phyloP scores from a whole-genome alignment of 2,888 invertebrate species.

The Polymixis flavicincta region DNA sequence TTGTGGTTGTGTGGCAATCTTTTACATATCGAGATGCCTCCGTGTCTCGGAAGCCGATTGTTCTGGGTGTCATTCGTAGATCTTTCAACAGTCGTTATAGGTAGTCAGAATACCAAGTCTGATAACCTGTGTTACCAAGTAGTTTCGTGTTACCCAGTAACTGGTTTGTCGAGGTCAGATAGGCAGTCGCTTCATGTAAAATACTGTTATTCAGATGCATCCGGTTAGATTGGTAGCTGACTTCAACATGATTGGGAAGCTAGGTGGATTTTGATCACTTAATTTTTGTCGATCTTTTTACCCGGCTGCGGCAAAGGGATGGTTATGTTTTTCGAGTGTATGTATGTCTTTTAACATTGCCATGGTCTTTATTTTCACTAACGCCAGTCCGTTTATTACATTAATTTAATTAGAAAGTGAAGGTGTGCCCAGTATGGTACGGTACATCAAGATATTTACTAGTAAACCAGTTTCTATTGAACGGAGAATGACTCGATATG shows the following conservation, averaged over 20 bases:
- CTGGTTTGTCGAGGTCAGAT: background rate
- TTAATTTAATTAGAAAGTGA: slow-evolving; percentile 37
- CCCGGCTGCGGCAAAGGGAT: too few relatives aligned
- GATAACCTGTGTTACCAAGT: background rate
- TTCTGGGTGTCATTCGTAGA: background rate
- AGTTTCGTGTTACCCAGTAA: background rate
- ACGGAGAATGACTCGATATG: slow-evolving; percentile 18
- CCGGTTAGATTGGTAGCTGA: background rate
- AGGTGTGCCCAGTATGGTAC: slow-evolving; percentile 27
- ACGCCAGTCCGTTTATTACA: background rate
- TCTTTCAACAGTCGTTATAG: background rate
- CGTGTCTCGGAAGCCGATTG: background rate
- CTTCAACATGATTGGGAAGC: background rate
- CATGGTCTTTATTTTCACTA: background rate
- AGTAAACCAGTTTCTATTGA: slow-evolving; percentile 42
- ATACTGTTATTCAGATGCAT: background rate
- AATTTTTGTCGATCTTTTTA: too few relatives aligned
- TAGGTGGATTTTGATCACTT: too few relatives aligned
- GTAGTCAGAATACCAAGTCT: background rate
- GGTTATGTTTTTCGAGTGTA: too few relatives aligned
- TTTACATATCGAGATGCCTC: background rate
- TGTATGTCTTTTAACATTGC: too few relatives aligned
- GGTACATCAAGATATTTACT: slow-evolving; percentile 18
- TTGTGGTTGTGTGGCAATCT: background rate
- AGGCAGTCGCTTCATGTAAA: background rate